Evolutionary conservation across 2,797 vertebrate species (phyloP).

Genomic region (Podarcis siculus): DNA sequence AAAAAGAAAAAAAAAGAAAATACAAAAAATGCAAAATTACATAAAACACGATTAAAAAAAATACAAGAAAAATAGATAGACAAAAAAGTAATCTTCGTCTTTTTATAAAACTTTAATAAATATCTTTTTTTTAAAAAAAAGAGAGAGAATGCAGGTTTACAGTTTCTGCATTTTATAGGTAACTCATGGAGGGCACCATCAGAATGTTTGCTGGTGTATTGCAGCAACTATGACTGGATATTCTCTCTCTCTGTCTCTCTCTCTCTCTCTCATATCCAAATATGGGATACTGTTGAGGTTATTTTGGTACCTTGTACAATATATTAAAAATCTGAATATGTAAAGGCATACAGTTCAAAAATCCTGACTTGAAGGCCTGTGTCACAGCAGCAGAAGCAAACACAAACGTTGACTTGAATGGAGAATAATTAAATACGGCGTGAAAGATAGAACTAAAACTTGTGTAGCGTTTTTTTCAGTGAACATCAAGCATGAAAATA

Average conservation of each 20-base stretch:
- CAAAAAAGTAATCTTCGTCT: too few species aligned
- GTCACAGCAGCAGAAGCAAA: conserved; percentile 28
- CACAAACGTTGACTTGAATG: conserved; percentile 50
- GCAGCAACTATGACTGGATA: neutral
- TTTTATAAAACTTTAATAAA: too few species aligned
- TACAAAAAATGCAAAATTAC: too few species aligned
- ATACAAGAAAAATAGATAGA: too few species aligned
- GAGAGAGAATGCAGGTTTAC: neutral
- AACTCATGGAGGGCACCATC: neutral
- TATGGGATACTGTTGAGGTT: conserved; percentile 23
- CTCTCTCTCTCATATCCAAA: neutral
- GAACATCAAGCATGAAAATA: conserved; percentile 51
- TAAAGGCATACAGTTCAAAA: conserved; percentile 46
- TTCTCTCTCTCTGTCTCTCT: too few species aligned
- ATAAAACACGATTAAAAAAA: too few species aligned
- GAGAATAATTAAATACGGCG: conserved; percentile 60
- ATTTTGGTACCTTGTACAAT: conserved; percentile 41
- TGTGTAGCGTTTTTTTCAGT: conserved; percentile 56
- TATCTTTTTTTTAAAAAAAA: too few species aligned
- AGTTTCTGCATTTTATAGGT: neutral
- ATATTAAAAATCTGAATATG: conserved; percentile 54
- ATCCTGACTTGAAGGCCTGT: conserved; percentile 1
- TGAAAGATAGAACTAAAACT: conserved; percentile 64
- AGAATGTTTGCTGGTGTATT: neutral
- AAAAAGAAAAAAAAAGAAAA: too few species aligned